A percentile compares a stretch with the other conserved stretches of the same genome.
Evolutionary conservation across 2,888 invertebrate species (phyloP).

Genomic region (Marasmarcha lunaedactyla): DNA sequence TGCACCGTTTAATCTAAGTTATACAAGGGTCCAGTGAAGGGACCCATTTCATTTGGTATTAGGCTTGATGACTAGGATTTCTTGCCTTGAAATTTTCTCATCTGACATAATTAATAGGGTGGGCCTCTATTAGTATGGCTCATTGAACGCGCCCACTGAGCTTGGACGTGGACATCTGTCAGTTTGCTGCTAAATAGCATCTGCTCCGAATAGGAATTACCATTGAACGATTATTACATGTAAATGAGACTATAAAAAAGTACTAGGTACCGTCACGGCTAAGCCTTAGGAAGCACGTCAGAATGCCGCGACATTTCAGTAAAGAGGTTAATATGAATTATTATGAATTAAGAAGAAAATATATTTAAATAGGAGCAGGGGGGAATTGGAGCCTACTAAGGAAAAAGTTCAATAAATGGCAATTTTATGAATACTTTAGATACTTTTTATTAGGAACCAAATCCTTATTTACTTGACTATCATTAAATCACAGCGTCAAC

Average conservation of each 20-base stretch:
- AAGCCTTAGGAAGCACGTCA: too few species aligned
- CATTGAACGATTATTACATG: neutral
- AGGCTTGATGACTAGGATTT: slow-evolving; percentile 56
- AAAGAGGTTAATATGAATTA: too few species aligned
- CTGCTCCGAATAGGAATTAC: neutral
- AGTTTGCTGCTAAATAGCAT: slow-evolving; percentile 2
- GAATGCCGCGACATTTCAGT: too few species aligned
- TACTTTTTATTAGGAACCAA: too few species aligned
- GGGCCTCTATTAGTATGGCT: slow-evolving; percentile 50
- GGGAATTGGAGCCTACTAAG: too few species aligned
- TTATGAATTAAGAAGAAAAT: too few species aligned
- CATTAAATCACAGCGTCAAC: too few species aligned
- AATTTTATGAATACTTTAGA: too few species aligned
- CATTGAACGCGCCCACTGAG: slow-evolving; percentile 31
- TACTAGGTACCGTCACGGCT: neutral
- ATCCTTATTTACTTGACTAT: too few species aligned
- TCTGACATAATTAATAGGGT: slow-evolving; percentile 58
- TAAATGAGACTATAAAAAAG: neutral
- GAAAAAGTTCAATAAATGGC: too few species aligned
- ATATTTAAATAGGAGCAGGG: too few species aligned
- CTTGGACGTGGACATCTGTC: slow-evolving; percentile 20
- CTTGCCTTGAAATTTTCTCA: slow-evolving; percentile 64
- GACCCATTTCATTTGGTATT: slow-evolving; percentile 67
- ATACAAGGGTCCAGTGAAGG: slow-evolving; percentile 41
- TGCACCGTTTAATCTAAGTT: slow-evolving; percentile 23